Evolutionary conservation across 2,797 vertebrate genomes (phyloP).

Genomic region (Tenualosa thibaudeaui): DNA sequence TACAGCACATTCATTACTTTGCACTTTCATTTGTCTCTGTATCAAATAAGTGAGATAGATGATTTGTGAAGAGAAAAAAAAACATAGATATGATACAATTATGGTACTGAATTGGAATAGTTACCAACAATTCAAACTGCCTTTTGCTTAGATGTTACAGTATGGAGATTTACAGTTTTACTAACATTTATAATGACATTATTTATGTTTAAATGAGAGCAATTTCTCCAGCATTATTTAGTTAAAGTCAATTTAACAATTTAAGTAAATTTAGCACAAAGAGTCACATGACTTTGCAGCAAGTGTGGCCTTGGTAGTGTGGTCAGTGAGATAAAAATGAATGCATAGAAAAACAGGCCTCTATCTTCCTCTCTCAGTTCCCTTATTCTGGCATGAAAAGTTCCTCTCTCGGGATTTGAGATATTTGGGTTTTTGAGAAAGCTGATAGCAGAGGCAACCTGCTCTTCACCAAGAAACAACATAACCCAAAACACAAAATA

Average conservation of each 20-base stretch:
- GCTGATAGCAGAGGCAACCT: background rate
- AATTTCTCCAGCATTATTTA: background rate
- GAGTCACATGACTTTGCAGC: background rate
- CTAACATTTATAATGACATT: background rate
- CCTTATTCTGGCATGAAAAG: background rate
- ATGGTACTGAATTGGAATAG: background rate
- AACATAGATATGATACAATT: no score
- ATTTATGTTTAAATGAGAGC: no score
- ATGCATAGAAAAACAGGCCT: background rate
- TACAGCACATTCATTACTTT: background rate
- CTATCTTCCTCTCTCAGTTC: constrained; percentile 19
- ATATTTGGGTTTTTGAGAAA: background rate
- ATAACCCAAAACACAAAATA: background rate
- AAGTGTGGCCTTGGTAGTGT: background rate
- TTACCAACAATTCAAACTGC: background rate
- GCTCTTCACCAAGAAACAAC: background rate
- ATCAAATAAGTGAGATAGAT: no score
- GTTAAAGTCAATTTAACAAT: background rate
- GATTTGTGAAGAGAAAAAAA: background rate
- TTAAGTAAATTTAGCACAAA: background rate
- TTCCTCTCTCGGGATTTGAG: background rate
- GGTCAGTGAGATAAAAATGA: background rate
- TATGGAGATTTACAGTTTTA: background rate
- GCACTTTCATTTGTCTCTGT: background rate
- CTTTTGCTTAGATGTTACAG: background rate